These are phyloP conservation scores for Drosophila affinis DNA, from an alignment of 2,888 invertebrate genomes.

Conservation along the genomic window DNA sequence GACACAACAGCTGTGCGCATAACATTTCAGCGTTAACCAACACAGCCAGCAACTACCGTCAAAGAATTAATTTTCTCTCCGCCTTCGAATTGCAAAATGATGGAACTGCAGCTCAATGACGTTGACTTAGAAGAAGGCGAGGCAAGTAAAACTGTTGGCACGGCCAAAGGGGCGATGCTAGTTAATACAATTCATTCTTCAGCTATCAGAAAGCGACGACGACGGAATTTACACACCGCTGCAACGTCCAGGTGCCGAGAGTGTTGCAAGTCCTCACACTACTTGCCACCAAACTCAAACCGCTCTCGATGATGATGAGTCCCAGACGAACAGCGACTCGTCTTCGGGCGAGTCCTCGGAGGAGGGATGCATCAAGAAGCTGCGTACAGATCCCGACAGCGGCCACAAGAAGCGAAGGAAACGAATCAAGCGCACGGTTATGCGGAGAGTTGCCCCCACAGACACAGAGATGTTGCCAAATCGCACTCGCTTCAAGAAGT, in stretches of 20 bases:
- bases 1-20: slow-evolving; percentile 49
- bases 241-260: slow-evolving; percentile 54
- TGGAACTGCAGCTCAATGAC: slow-evolving; percentile 82
- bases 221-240: slow-evolving; percentile 83
- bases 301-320: slow-evolving; percentile 71
- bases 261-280: slow-evolving; percentile 56
- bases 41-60: slow-evolving; percentile 37
- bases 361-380: slow-evolving; percentile 77
- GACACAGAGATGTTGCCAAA: slow-evolving; percentile 63
- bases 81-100: slow-evolving; percentile 35
- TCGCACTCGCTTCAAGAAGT: slow-evolving; percentile 86
- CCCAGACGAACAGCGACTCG: slow-evolving; percentile 73
- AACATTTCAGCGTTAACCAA: slow-evolving; percentile 45
- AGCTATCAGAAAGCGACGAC: slow-evolving; percentile 81
- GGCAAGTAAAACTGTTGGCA: slow-evolving; percentile 83
- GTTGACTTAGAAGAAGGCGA: slow-evolving; percentile 88
- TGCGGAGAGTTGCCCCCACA: slow-evolving; percentile 73
- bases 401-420: slow-evolving; percentile 65
- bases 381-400: slow-evolving; percentile 57
- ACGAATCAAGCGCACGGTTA: slow-evolving; percentile 78
- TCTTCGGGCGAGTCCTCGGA: slow-evolving; percentile 81
- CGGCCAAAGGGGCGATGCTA: not conserved
- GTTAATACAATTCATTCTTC: not conserved
- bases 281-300: slow-evolving; percentile 67
- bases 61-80: slow-evolving; percentile 59